phyloP scores from a whole-genome alignment of 2,113 vertebrate genomes.

The Dicrurus megarhynchus region DNA sequence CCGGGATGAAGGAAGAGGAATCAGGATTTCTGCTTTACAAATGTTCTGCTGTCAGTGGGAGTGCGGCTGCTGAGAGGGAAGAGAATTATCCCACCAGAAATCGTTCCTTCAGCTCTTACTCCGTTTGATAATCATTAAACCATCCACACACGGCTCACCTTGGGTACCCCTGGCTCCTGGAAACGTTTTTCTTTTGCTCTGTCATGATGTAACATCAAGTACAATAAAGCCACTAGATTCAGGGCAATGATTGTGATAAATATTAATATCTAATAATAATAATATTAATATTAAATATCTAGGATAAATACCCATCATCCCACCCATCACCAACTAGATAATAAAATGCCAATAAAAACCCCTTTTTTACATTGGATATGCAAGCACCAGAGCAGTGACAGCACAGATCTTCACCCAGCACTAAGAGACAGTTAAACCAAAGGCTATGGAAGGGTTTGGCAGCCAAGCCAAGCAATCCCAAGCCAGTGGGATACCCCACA shows the following conservation, averaged over 20 bases:
- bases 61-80: background rate
- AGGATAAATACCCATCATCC: background rate
- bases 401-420: background rate
- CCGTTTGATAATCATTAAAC: background rate
- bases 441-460: background rate
- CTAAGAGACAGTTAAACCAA: no score
- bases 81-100: background rate
- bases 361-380: accelerated
- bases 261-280: background rate
- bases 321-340: background rate
- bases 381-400: background rate
- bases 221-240: background rate
- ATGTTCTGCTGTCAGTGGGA: background rate
- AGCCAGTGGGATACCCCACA: background rate
- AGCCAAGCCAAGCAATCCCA: background rate
- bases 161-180: background rate
- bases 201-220: background rate
- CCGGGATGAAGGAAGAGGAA: background rate
- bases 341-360: background rate
- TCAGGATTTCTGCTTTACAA: background rate
- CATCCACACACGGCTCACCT: background rate
- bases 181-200: background rate
- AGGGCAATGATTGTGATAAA: background rate
- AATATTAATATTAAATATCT: background rate
- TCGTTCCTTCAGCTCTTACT: background rate